These are phyloP conservation scores for Scopus umbretta DNA, from an alignment of 2,113 vertebrate genomes.

Conservation along the genomic window DNA sequence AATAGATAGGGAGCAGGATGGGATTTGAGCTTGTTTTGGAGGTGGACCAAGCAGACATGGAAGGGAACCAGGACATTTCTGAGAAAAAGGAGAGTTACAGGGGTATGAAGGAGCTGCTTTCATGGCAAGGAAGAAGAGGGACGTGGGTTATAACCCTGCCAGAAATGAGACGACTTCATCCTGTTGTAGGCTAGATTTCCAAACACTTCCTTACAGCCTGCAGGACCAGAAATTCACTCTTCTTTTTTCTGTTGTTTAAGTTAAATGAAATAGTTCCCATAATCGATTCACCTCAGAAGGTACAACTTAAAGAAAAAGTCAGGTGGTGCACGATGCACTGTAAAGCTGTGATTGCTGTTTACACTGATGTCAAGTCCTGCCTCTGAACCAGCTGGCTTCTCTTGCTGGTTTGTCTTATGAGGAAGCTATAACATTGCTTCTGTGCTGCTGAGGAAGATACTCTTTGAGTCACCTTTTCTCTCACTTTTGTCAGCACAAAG, in stretches of 20 bases:
- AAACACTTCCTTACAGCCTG: background rate
- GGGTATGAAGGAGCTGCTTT: background rate
- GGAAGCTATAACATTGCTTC: background rate
- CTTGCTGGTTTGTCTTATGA: background rate
- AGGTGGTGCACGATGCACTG: background rate
- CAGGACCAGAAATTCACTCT: background rate
- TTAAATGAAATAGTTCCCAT: background rate
- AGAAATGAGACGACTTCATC: background rate
- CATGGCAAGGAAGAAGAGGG: background rate
- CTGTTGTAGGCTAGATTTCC: background rate
- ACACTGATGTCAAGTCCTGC: background rate
- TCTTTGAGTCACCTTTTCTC: background rate
- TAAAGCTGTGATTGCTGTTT: background rate
- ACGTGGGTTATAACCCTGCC: background rate
- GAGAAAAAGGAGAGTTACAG: conserved; percentile 28
- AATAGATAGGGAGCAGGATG: background rate
- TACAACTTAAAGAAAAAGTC: background rate
- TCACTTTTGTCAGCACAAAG: background rate
- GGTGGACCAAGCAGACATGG: background rate
- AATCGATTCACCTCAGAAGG: background rate
- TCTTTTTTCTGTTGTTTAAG: background rate
- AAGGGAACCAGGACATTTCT: conserved; percentile 23
- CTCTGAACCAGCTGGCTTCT: background rate
- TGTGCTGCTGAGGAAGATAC: background rate
- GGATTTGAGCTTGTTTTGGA: background rate